Evolutionary conservation across 2,797 vertebrate genomes (phyloP), one percentile per base, ranked within the genome.

Genomic region (Cyprinella venusta): DNA sequence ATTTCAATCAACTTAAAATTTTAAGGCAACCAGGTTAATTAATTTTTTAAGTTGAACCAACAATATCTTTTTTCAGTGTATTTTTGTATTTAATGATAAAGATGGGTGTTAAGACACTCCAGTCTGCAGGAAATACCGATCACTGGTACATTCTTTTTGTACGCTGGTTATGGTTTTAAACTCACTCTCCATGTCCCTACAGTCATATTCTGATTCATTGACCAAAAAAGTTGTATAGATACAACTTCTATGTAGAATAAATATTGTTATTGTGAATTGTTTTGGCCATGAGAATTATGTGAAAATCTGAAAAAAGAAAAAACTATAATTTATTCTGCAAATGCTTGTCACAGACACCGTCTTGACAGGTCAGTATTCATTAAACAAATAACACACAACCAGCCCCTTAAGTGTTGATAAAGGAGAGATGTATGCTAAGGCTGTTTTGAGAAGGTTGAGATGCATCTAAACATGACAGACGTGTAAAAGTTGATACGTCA

Each of bases 401-500:
- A 76, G 5, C 2, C 33, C 52, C 8, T 33, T 19, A 26, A 54
- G 21, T 40, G 21, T 3, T 15, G 38, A 48, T 54, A 54, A 1
- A 33, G 61, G 13, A 63, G 65, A 80, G 36, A 45, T 30, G 38
- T 48, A n/a, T 24, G 40, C 38, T 21, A 26, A 59, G 54, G 19
- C 56, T 42, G 52, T 59, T 50, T 30, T 42, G 36, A 68, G 33
- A 76, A 82, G n/a, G 61, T 3, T 26, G 33, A 72, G 15, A 63
- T 50, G 65, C 38, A 78, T 75, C 21, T 38, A 65, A 67, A 74
- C 48, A 79, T 1, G 16, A 30, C 21, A 61, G 33, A 75, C 64
- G 67, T 42, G 36, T 12, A 50, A 79, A 74, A 82, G 38, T 21
- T 21, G 50, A 72, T 61, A 19, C 16, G 59, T 87, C 85, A 87